Percentiles rank a stretch among this genome's conserved stretches.
These are phyloP conservation scores for Dicerorhinus sumatrensis DNA, from an alignment of 2,113 vertebrate genomes.

Conservation along the genomic window DNA sequence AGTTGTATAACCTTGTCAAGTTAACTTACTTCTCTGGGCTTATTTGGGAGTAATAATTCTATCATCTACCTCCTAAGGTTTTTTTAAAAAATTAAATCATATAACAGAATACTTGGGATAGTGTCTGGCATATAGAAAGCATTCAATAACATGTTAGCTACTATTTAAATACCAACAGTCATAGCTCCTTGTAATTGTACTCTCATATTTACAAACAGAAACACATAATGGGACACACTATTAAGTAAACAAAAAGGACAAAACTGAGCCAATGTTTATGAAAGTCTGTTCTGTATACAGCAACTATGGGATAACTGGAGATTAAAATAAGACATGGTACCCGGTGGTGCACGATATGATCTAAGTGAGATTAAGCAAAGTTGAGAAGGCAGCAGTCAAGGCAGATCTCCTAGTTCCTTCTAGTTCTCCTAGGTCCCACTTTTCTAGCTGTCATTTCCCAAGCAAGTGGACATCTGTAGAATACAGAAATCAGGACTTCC, in stretches of 20 bases:
- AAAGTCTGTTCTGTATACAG: neutral
- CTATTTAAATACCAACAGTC: neutral
- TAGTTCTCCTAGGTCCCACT: neutral
- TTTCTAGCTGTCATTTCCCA: neutral
- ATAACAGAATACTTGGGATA: neutral
- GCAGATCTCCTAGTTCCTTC: neutral
- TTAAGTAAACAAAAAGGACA: neutral
- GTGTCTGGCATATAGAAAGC: neutral
- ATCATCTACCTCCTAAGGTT: neutral
- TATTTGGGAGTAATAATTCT: neutral
- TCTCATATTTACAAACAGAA: neutral
- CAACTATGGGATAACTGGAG: neutral
- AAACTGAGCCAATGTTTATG: neutral
- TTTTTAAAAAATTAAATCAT: neutral
- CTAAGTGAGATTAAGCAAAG: neutral
- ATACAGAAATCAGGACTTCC: neutral
- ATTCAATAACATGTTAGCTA: neutral
- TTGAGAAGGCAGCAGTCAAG: neutral
- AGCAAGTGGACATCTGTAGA: neutral
- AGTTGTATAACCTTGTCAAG: neutral
- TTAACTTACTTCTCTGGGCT: conserved; percentile 1
- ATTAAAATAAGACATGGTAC: neutral
- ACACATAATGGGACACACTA: neutral
- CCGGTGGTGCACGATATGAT: neutral
- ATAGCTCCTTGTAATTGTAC: neutral